These are phyloP conservation scores for Carassius gibelio DNA, from an alignment of 2,113 vertebrate genomes.

Conservation along the genomic window DNA sequence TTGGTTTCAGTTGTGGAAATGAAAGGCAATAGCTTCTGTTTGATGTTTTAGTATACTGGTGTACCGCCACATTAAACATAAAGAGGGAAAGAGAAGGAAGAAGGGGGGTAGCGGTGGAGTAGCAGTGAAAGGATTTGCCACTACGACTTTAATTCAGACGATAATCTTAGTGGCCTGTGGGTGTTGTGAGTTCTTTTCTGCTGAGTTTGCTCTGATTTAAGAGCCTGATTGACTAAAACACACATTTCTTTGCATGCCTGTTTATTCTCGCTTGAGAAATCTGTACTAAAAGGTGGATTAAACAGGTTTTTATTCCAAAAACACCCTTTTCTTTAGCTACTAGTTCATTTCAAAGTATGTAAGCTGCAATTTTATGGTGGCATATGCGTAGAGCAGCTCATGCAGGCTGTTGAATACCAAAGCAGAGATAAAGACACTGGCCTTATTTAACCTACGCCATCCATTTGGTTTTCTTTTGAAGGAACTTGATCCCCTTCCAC, in stretches of 20 bases:
- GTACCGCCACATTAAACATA: slow-evolving; percentile 58
- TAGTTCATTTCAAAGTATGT: slow-evolving; percentile 41
- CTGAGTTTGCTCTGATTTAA: slow-evolving; percentile 27
- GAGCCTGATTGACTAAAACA: slow-evolving; percentile 38
- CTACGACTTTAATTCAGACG: slow-evolving; percentile 44
- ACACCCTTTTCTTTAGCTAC: background rate
- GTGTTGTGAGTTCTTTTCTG: slow-evolving; percentile 31
- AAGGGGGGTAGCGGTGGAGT: background rate
- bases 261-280: background rate
- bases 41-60: slow-evolving; percentile 62
- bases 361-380: slow-evolving; percentile 22
- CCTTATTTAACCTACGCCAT: slow-evolving; percentile 24
- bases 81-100: slow-evolving; percentile 39
- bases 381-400: background rate
- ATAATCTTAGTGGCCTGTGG: slow-evolving; percentile 44
- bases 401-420: slow-evolving; percentile 29
- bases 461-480: slow-evolving; percentile 20
- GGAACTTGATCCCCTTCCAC: slow-evolving; percentile 24
- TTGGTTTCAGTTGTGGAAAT: slow-evolving; percentile 58
- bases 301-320: background rate
- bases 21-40: slow-evolving; percentile 56
- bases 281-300: background rate
- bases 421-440: slow-evolving; percentile 10
- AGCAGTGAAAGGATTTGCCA: slow-evolving; percentile 41
- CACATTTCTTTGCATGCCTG: slow-evolving; percentile 30